phyloP scores from a whole-genome alignment of 2,113 vertebrate genomes.

The Daboia siamensis region DNA sequence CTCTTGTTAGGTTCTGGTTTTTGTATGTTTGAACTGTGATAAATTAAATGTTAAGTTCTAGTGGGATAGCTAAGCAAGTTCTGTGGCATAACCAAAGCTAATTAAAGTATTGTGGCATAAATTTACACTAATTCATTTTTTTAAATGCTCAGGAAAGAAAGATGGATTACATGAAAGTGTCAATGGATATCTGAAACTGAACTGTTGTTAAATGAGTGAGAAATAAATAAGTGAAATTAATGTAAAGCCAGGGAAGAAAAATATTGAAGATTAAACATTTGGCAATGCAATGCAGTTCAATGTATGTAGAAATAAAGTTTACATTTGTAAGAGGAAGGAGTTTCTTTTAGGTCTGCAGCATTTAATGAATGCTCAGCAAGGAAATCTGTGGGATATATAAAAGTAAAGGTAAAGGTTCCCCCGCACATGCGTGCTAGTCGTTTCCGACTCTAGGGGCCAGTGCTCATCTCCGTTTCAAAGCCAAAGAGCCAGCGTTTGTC shows the following conservation, averaged over 20 bases:
- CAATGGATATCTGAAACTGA: fast-evolving
- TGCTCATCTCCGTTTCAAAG: no score
- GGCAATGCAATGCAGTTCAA: background rate
- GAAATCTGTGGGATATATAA: background rate
- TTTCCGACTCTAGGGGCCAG: no score
- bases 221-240: background rate
- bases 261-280: background rate
- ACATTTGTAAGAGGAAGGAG: background rate
- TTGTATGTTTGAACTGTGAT: slow-evolving; percentile 26
- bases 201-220: background rate
- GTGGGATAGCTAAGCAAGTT: background rate
- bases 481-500: no score
- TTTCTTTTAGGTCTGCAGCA: background rate
- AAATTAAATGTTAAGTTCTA: background rate
- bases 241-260: background rate
- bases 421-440: no score
- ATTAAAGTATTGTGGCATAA: background rate
- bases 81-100: background rate
- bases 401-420: no score
- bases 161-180: background rate
- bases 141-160: background rate
- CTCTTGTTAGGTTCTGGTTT: slow-evolving; percentile 21
- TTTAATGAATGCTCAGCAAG: background rate
- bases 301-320: background rate
- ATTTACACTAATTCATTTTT: fast-evolving